Base-by-base conservation (phyloP, 2,113 vertebrate genomes). In the Ahaetulla prasina region DNA sequence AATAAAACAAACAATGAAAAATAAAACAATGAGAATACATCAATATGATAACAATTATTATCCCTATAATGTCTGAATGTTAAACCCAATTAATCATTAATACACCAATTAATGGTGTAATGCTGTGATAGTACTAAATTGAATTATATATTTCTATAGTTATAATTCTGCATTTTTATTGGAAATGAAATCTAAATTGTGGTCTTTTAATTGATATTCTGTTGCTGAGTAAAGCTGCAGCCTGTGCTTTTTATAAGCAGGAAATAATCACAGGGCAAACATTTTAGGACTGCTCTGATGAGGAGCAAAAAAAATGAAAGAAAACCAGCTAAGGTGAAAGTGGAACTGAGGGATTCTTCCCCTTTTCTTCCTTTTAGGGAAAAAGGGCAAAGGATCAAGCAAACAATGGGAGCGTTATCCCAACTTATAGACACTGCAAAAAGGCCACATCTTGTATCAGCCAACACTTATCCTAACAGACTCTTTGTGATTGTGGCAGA, bases 401-500 rank as follows among this genome's bases (percentile, higher is more conserved):
- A 95, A 96, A 96, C 92, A 94, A 90, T 52, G 50, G 22, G 63
- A 68, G 88, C 85, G 91, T 92, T 92, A 93, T 93, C 4, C 3
- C 63, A 88, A 30, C 74, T 91, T 93, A 85, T 80, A 91, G 63
- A 90, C 86, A 39, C 93, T 91, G 86, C 0, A 43, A 89, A 74
- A 2, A 93, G 85, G 87, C 60, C 84, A 85, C 89, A 88, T 47
- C 93, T 94, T 89, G n/a, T 63, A 63, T 60, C 85, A 93, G 93
- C 93, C 96, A 89, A 94, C 90, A 85, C 22, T 84, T n/a, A 0
- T 0, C 74, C 95, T 93, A 93, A 92, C 94, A 89, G 92, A 92
- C 86, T 91, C 89, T 92, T 93, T 95, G 95, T 94, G 95, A 92
- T 87, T 91, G 91, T 88, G 90, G 93, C 92, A 96, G 93, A 95